Evolutionary conservation across 2,113 vertebrate species (phyloP), one percentile per base, ranked within the genome.

Genomic region (Nettapus auritus): DNA sequence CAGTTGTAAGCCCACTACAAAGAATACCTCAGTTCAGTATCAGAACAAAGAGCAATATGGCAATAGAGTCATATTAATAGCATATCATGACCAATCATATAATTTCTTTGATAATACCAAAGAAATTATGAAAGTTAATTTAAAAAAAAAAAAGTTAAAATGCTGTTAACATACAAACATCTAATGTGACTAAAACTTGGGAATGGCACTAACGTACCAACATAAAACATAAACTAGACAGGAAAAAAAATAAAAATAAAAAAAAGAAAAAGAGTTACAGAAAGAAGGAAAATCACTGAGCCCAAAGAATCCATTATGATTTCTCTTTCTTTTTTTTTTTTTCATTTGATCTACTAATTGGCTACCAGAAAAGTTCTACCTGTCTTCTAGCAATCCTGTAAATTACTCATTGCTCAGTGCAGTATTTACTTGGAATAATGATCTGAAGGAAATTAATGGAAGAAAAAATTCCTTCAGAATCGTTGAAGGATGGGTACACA

Each of bases 1-100:
- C 11, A 14, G 1, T 33, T 60, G 22, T 1, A 5, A 93, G 28
- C 13, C 4, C 44, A 46, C 28, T 20, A 55, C 0, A 1, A 60
- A 57, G 9, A 46, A 22, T 46, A 50, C 2, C 7, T 81, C 78
- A 52, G 34, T 10, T 56, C 29, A 56, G 33, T 63, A n/a, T 40
- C 33, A 57, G 31, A 56, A 16, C 28, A 92, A 53, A 71, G 5
- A 89, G 16, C 17, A 53, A 73, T 64, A 62, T 11, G 22, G 7
- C 6, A 77, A 56, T 28, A 13, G 23, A 66, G 3, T 50, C 76
- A 36, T 34, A 40, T 52, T 56, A 78, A 13, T 78, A 55, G 63
- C 55, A 17, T 22, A 63, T 46, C 3, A 2, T 55, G 48, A 44
- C 7, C 5, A 76, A 53, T 29, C n/a, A 86, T 20, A 31, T 38